Conservation (phyloP, 2,113 vertebrate genomes). For the Scytalopus superciliaris region DNA sequence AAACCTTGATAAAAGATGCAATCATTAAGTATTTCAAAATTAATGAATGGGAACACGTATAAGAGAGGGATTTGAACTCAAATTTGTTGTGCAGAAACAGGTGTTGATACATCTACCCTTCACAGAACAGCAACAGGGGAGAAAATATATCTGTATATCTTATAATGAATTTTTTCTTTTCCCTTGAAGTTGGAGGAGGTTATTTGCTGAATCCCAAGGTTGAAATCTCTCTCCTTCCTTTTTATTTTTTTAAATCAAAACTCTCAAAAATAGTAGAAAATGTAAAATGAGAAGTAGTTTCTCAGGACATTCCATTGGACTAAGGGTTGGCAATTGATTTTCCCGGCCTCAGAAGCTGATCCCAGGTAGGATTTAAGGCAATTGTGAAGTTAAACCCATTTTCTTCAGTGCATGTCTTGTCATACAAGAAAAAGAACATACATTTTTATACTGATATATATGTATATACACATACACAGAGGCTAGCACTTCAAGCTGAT, state of each 20-base stretch:
- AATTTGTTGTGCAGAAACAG: not conserved
- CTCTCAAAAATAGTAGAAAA: not conserved
- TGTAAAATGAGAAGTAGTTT: not conserved
- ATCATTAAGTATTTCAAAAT: not conserved
- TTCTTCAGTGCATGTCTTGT: not conserved
- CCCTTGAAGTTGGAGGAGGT: not conserved
- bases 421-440: not conserved
- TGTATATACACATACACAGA: fast-evolving
- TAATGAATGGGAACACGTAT: not conserved
- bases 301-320: not conserved
- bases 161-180: not conserved
- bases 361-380: conserved; percentile 6
- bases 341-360: conserved; percentile 26
- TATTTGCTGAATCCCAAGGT: not conserved
- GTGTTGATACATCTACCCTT: not conserved
- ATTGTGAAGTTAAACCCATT: not conserved
- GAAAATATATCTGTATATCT: not conserved
- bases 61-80: not conserved
- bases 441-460: not conserved
- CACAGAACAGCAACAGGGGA: not conserved
- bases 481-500: not conserved
- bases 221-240: not conserved
- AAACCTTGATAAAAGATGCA: not conserved
- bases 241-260: conserved; percentile 8
- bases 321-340: not conserved